Base-by-base conservation (phyloP, 2,113 vertebrate species). In the Mionectes macconnelli region DNA sequence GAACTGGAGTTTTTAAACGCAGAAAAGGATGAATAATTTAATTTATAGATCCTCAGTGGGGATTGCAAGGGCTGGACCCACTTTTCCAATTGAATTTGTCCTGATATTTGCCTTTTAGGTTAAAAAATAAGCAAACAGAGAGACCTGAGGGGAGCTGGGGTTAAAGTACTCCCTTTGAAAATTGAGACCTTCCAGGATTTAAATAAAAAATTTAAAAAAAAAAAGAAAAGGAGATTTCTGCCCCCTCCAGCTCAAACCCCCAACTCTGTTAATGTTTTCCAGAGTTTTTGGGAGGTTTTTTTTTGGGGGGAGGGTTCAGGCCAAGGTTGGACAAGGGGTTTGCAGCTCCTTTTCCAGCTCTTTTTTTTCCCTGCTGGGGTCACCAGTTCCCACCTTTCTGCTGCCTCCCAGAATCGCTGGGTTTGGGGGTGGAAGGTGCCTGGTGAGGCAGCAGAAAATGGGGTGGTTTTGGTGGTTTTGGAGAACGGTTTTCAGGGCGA, bases 191-290 rank as follows among this genome's bases (percentile, higher is more conserved):
- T 78, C 66, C 75, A 72, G 62, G 50, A 94, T 87, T 28, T 0
- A 17, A 19, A 37, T 33, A 4, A 19, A 45, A 18, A 73, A 53
- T 11, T 33, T 19, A 6, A 15, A 11, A 22, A 20, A 52, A 16
- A 42, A 8, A 12, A 11, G 37, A 28, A 12, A 67, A 15, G 30
- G 45, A 23, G 28, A 8, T 76, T 74, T 50, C 37, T 27, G 11
- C 66, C 22, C 37, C 35, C 16, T 14, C 64, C 87, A 56, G 28
- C 72, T 50, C 79, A 74, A 87, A 40, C 55, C 75, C 77, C 68
- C 50, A n/a, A 57, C 35, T 23, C 77, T 14, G 53, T 89, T 89
- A 50, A 84, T 87, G 66, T 81, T 93, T 97, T 87, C 69, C 84
- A 93, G 85, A 95, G 89, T 80, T 93, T 39, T 73, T 11, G 47